Conservation (phyloP, 64 coral and sea anemone genomes). For the Cladopsammia gracilis region DNA sequence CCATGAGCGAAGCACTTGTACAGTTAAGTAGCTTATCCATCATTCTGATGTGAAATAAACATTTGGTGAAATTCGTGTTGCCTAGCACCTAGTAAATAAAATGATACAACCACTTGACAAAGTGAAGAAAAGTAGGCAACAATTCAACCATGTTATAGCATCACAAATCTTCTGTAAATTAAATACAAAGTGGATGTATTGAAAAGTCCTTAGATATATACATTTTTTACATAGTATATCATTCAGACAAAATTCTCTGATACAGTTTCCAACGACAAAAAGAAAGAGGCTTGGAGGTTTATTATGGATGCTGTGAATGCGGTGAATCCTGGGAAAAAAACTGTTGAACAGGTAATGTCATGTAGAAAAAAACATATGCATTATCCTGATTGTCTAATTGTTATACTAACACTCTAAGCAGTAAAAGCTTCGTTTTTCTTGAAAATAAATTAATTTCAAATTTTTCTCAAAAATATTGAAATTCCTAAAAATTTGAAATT, state of each 20-base stretch:
- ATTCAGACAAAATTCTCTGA: background rate
- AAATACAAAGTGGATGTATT: too few species aligned
- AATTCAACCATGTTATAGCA: slow-evolving; percentile 6
- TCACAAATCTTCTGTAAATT: background rate
- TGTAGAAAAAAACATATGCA: background rate
- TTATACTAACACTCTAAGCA: too few species aligned
- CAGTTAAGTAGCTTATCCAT: background rate
- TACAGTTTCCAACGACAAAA: background rate
- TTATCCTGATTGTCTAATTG: too few species aligned
- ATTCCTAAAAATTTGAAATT: slow-evolving; percentile 10
- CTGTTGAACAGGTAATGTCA: slow-evolving; percentile 8
- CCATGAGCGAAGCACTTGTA: background rate
- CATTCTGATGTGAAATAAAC: slow-evolving; percentile 6
- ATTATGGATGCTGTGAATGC: slow-evolving; percentile 8
- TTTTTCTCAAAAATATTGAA: background rate
- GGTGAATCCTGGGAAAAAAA: slow-evolving; percentile 11
- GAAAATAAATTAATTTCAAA: background rate
- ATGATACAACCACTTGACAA: background rate
- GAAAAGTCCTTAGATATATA: background rate
- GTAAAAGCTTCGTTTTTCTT: too few species aligned
- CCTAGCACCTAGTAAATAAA: background rate
- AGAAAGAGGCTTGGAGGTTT: slow-evolving; percentile 5
- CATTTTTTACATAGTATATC: background rate
- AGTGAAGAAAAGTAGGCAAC: background rate
- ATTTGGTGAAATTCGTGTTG: background rate